These are phyloP conservation scores for Aphyosemion australe DNA, from an alignment of 2,113 vertebrate species.

Conservation along the genomic window DNA sequence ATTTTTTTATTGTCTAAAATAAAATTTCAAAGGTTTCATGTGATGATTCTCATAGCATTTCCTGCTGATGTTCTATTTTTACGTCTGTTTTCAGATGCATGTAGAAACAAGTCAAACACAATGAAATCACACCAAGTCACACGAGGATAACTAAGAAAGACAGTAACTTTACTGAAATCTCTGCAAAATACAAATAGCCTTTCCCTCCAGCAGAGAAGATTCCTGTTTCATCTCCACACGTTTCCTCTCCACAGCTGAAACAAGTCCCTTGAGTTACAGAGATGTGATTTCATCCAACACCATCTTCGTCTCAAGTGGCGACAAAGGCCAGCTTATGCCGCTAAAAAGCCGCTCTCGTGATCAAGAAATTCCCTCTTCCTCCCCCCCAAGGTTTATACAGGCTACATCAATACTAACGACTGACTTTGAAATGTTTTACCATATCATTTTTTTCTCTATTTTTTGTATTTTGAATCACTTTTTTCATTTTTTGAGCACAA, in stretches of 20 bases:
- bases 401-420: constrained; percentile 91
- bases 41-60: neutral
- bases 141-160: constrained; percentile 94
- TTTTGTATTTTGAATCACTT: constrained; percentile 63
- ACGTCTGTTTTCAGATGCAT: constrained; percentile 21
- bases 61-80: neutral
- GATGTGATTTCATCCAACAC: constrained; percentile 94
- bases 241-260: constrained; percentile 98
- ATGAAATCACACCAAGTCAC: constrained; percentile 90
- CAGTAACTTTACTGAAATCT: constrained; percentile 99
- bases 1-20: neutral
- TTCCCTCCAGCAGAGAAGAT: constrained; percentile 91
- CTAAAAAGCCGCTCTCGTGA: constrained; percentile 89
- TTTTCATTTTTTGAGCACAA: constrained; percentile 84
- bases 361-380: constrained; percentile 82
- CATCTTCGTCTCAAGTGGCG: constrained; percentile 97
- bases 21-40: neutral
- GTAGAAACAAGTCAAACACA: constrained; percentile 71
- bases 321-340: constrained; percentile 99
- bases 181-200: constrained; percentile 99
- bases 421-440: constrained; percentile 67
- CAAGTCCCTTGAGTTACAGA: constrained; percentile 98
- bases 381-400: constrained; percentile 77
- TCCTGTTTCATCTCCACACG: constrained; percentile 83
- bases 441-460: constrained; percentile 68